phyloP scores from a whole-genome alignment of 2,797 vertebrate genomes.

The Dermochelys coriacea region DNA sequence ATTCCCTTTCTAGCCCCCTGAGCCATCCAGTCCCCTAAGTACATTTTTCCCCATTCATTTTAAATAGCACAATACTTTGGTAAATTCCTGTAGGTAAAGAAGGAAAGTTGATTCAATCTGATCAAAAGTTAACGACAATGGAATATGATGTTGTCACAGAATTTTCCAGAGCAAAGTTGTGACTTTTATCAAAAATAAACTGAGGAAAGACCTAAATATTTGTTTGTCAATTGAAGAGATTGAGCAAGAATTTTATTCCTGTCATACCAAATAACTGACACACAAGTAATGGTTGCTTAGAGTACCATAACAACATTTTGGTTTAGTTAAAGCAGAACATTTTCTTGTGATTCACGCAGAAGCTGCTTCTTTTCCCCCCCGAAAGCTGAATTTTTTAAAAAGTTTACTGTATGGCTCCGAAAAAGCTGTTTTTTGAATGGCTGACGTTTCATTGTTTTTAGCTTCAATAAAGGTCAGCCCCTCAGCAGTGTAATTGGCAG shows the following conservation, averaged over 20 bases:
- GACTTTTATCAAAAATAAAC: background rate
- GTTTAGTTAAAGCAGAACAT: background rate
- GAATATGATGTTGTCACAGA: background rate
- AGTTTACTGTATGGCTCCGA: background rate
- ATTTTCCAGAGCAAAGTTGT: background rate
- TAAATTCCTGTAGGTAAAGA: background rate
- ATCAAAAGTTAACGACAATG: background rate
- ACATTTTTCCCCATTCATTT: background rate
- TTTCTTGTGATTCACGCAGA: background rate
- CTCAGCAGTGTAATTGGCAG: accelerated
- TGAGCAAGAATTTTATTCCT: background rate
- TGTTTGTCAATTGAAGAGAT: background rate
- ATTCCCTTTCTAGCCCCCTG: background rate
- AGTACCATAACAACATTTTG: background rate
- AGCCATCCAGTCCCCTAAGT: background rate
- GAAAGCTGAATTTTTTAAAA: background rate
- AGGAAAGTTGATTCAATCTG: background rate
- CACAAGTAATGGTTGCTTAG: background rate
- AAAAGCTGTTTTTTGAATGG: background rate
- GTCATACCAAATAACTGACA: background rate
- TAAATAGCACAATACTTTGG: background rate
- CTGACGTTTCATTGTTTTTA: slow-evolving; percentile 19
- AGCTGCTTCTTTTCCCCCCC: background rate
- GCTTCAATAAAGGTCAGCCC: slow-evolving; percentile 21
- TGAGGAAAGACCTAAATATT: background rate